Base-by-base conservation (phyloP, 2,888 invertebrate genomes). In the Eueremaeus valkanovi region DNA sequence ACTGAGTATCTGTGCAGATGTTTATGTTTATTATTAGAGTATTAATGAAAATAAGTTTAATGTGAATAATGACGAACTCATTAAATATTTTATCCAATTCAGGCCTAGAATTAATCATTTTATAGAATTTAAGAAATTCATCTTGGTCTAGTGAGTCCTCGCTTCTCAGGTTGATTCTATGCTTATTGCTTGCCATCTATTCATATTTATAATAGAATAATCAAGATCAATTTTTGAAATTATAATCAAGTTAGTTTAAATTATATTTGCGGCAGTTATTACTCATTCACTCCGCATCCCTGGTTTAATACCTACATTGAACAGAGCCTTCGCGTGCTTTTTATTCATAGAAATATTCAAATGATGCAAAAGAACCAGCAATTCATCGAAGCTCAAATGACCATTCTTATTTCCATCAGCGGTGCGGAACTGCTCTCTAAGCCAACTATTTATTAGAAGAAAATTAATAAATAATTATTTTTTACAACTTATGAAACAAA, bases 101-200 rank as follows among this genome's bases (percentile, higher is more conserved):
- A 11, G 85, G 85, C 75, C 87, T 81, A 70, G 84, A 83, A 33
- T 86, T 85, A 21, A 88, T 82, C 31, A 82, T 79, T 76, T 85
- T 83, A 81, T 87, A 88, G 79, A 88, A 86, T 36, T 82, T 79
- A 21, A 87, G 83, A 81, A 88, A 88, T 81, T 88, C 87, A 18
- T 86, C 84, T 33, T 84, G 83, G 79, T 87, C 86, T 74, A 88
- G n/a, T n/a, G n/a, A n/a, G n/a, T n/a, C n/a, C n/a, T n/a, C n/a
- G n/a, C n/a, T n/a, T n/a, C n/a, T n/a, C n/a, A n/a, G n/a, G n/a
- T n/a, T n/a, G n/a, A n/a, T n/a, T n/a, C n/a, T n/a, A n/a, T n/a
- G n/a, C n/a, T n/a, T n/a, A n/a, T n/a, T n/a, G n/a, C n/a, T n/a
- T n/a, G n/a, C n/a, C n/a, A n/a, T n/a, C n/a, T n/a, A n/a, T n/a